These are phyloP conservation scores for Ochlodes sylvanus DNA, from an alignment of 2,888 invertebrate genomes.

Conservation along the genomic window DNA sequence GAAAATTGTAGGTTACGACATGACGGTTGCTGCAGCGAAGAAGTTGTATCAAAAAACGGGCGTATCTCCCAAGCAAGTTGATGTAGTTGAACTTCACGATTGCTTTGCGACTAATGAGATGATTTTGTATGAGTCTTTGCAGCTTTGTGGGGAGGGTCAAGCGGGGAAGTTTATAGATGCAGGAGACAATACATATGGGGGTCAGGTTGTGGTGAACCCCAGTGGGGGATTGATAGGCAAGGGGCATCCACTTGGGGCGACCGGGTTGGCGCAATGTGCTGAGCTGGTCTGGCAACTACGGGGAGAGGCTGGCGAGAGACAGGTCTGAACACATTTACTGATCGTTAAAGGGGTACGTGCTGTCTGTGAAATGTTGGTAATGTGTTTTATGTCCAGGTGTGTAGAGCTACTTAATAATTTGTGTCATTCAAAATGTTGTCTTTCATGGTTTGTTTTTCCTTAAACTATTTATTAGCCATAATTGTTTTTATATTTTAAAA, in stretches of 20 bases:
- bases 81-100: conserved; percentile 98
- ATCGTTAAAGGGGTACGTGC: no score
- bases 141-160: conserved; percentile 95
- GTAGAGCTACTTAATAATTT: no score
- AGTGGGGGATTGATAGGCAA: conserved; percentile 99
- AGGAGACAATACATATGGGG: conserved; percentile 98
- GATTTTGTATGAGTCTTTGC: conserved; percentile 98
- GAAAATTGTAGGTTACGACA: conserved; percentile 95
- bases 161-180: conserved; percentile 96
- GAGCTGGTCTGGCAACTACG: conserved; percentile 95
- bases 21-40: conserved; percentile 94
- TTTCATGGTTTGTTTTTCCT: no score
- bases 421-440: no score
- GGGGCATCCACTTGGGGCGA: conserved; percentile 98
- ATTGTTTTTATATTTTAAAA: no score
- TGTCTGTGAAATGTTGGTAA: no score
- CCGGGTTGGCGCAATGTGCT: conserved; percentile 95
- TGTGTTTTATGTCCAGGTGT: no score
- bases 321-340: conserved; percentile 74
- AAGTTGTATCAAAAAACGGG: conserved; percentile 91
- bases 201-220: conserved; percentile 98
- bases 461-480: no score
- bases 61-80: conserved; percentile 91
- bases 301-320: conserved; percentile 90
- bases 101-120: conserved; percentile 99